Percentiles rank a stretch among this genome's conserved stretches.
Evolutionary conservation across 2,888 invertebrate species (phyloP).

Genomic region (Tuta absoluta): DNA sequence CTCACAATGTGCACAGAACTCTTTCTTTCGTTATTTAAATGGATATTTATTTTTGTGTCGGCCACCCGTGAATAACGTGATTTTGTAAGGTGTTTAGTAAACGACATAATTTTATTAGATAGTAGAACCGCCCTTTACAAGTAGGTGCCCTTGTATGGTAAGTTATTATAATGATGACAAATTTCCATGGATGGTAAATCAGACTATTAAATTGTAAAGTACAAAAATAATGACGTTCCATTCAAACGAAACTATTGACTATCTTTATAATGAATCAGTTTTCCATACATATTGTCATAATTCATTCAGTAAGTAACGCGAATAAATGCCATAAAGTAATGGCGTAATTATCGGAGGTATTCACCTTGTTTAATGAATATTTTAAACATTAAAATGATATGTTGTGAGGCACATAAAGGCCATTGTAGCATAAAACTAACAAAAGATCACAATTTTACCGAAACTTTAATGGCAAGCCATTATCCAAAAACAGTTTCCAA

Average conservation of each 20-base stretch:
- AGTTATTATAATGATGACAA: too few species aligned
- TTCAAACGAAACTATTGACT: slow-evolving; percentile 26
- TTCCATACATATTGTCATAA: not conserved
- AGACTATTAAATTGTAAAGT: too few species aligned
- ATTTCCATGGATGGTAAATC: too few species aligned
- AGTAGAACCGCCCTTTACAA: not conserved
- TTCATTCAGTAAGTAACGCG: not conserved
- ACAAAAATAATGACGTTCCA: too few species aligned
- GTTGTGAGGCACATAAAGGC: slow-evolving; percentile 45
- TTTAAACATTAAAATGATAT: slow-evolving; percentile 47
- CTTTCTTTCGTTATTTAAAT: slow-evolving; percentile 74
- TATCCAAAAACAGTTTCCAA: slow-evolving; percentile 71
- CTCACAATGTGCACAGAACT: slow-evolving; percentile 63
- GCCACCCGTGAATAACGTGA: slow-evolving; percentile 68
- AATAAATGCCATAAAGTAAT: slow-evolving; percentile 7
- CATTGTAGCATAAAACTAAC: slow-evolving; percentile 54
- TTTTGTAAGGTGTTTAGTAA: slow-evolving; percentile 56
- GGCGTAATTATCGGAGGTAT: slow-evolving; percentile 19
- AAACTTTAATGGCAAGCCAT: slow-evolving; percentile 68
- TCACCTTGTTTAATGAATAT: slow-evolving; percentile 31
- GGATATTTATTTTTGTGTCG: slow-evolving; percentile 65
- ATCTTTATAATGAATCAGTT: slow-evolving; percentile 39
- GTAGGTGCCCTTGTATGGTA: too few species aligned
- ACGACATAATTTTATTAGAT: slow-evolving; percentile 47
- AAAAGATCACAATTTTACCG: slow-evolving; percentile 58